Evolutionary conservation across 2,888 invertebrate species (phyloP).

Genomic region (Eulithis prunata): DNA sequence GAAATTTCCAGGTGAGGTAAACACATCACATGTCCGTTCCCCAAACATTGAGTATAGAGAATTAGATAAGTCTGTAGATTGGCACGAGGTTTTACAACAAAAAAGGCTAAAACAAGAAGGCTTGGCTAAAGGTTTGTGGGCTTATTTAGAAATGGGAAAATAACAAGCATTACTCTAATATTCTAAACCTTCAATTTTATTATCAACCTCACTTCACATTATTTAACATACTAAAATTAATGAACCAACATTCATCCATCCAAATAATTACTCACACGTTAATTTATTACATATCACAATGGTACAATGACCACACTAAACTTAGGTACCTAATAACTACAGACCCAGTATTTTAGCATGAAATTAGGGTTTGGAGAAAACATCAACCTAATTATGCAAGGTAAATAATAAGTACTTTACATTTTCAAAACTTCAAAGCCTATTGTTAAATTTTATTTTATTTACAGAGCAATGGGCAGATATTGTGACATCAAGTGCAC

Average conservation of each 20-base stretch:
- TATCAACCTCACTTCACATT: background rate
- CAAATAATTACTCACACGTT: too few species aligned
- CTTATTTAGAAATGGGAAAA: slow-evolving; percentile 30
- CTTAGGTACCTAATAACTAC: too few species aligned
- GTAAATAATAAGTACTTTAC: too few species aligned
- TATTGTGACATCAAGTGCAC: slow-evolving; percentile 54
- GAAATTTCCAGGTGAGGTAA: slow-evolving; percentile 76
- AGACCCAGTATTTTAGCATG: too few species aligned
- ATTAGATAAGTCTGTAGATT: slow-evolving; percentile 82
- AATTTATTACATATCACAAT: background rate
- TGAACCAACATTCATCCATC: background rate
- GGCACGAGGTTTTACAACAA: slow-evolving; percentile 73
- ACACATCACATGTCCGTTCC: slow-evolving; percentile 66
- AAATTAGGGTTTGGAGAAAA: too few species aligned
- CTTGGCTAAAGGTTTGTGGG: slow-evolving; percentile 81
- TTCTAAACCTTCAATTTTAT: slow-evolving; percentile 14
- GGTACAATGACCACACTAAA: too few species aligned
- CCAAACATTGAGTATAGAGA: slow-evolving; percentile 76
- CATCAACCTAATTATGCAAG: too few species aligned
- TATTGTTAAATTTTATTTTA: background rate
- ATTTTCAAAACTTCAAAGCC: background rate
- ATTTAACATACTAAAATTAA: slow-evolving; percentile 19
- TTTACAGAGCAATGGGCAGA: slow-evolving; percentile 75
- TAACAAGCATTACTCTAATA: slow-evolving; percentile 12
- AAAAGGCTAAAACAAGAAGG: slow-evolving; percentile 63